A percentile compares a stretch with the other conserved stretches of the same genome.
These are phyloP conservation scores for Megalurothrips usitatus DNA, from an alignment of 2,888 invertebrate genomes.

Conservation along the genomic window DNA sequence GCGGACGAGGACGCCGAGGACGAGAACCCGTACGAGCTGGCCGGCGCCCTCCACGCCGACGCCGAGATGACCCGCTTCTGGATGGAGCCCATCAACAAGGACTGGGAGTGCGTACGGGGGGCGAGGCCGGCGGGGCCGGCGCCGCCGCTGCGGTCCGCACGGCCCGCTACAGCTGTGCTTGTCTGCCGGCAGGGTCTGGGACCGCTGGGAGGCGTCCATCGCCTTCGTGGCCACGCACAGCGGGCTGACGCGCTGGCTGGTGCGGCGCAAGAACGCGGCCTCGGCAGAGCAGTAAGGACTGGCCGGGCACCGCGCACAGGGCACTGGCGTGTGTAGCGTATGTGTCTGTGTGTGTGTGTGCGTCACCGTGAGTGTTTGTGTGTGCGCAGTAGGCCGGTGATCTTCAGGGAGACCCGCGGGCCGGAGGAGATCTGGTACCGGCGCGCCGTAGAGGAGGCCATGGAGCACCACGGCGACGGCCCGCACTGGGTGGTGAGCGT, in stretches of 20 bases:
- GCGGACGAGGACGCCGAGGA: too few relatives aligned
- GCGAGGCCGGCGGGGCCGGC: too few relatives aligned
- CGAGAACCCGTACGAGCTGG: neutral
- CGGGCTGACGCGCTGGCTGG: neutral
- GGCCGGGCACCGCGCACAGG: too few relatives aligned
- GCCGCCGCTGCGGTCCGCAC: too few relatives aligned
- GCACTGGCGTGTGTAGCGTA: too few relatives aligned
- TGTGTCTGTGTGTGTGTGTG: neutral
- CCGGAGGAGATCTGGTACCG: neutral
- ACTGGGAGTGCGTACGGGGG: neutral
- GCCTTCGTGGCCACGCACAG: slow-evolving; percentile 8
- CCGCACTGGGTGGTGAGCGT: neutral
- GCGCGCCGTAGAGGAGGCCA: neutral
- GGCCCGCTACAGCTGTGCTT: neutral
- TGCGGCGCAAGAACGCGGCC: neutral
- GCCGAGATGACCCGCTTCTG: neutral
- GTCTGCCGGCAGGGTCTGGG: neutral
- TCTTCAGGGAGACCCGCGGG: neutral
- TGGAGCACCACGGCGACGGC: neutral
- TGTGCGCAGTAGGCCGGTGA: neutral
- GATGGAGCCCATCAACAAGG: neutral
- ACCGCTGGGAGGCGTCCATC: neutral
- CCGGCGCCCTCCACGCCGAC: neutral
- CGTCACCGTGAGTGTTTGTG: neutral
- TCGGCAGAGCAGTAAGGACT: too few relatives aligned